A percentile compares a stretch with the other conserved stretches of the same genome.
phyloP scores from a whole-genome alignment of 2,113 vertebrate species.

The Tachysurus fulvidraco region DNA sequence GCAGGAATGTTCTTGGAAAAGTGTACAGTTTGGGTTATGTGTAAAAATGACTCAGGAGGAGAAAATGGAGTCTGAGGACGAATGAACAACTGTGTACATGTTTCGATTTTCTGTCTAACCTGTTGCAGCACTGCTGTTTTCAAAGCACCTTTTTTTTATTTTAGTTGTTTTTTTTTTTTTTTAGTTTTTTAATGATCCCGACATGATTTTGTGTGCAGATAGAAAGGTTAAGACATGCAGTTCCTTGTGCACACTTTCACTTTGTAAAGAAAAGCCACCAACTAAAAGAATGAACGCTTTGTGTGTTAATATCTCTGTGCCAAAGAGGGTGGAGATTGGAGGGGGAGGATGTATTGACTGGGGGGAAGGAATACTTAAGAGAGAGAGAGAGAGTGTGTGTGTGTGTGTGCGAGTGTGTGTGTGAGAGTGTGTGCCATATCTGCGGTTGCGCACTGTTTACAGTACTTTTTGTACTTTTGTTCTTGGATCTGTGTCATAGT shows the following conservation, averaged over 20 bases:
- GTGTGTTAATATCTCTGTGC: conserved; percentile 26
- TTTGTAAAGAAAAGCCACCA: conserved; percentile 28
- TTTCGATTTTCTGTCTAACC: conserved; percentile 1
- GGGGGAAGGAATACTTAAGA: conserved; percentile 38
- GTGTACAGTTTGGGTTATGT: conserved; percentile 64
- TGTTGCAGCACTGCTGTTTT: not conserved
- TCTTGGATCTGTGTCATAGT: conserved; percentile 21
- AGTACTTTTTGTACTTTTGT: conserved; percentile 43
- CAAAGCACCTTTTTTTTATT: not conserved
- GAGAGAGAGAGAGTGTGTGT: not conserved
- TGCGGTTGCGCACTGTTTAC: conserved; percentile 40
- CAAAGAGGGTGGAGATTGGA: conserved; percentile 34
- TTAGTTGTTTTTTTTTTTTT: too few relatives aligned
- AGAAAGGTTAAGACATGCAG: not conserved
- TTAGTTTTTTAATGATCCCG: not conserved
- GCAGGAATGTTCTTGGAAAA: conserved; percentile 55
- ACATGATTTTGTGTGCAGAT: not conserved
- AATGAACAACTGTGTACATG: conserved; percentile 5
- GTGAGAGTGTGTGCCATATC: not conserved
- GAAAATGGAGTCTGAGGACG: conserved; percentile 59
- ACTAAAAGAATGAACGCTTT: conserved; percentile 39
- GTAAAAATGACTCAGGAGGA: conserved; percentile 73
- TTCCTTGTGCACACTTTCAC: conserved; percentile 24
- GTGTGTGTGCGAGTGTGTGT: conserved; percentile 15
- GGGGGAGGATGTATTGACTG: conserved; percentile 46